A percentile compares a stretch with the other conserved stretches of the same genome.
Conservation (phyloP, 1,140 invertebrate species). For the Drosophila trapezifrons region DNA sequence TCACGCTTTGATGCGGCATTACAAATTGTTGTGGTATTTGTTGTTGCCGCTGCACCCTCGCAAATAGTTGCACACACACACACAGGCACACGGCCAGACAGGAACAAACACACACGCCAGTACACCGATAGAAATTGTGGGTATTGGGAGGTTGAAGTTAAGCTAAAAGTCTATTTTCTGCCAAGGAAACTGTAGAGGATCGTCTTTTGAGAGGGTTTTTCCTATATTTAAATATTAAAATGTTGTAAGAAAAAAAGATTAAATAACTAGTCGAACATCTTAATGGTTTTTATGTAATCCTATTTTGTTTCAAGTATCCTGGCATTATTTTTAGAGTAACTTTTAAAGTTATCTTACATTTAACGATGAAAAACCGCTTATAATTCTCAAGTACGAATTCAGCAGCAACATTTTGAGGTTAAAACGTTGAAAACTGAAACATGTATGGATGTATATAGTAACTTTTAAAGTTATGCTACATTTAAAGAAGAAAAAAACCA, state of each 20-base stretch:
- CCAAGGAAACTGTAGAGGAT: too few relatives aligned
- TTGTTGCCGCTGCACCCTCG: conserved; percentile 48
- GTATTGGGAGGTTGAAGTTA: too few relatives aligned
- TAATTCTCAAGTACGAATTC: background rate
- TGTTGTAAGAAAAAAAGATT: too few relatives aligned
- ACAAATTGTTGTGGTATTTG: conserved; percentile 57
- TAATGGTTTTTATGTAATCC: too few relatives aligned
- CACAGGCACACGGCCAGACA: background rate
- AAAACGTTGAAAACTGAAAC: background rate
- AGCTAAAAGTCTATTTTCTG: too few relatives aligned
- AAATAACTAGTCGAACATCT: too few relatives aligned
- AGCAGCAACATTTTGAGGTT: background rate
- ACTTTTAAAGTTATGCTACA: background rate
- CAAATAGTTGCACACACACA: conserved; percentile 40
- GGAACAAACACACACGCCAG: conserved; percentile 8
- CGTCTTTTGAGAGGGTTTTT: too few relatives aligned
- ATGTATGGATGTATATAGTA: background rate
- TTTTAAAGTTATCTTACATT: background rate
- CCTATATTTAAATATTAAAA: too few relatives aligned
- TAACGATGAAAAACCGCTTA: background rate
- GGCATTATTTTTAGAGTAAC: background rate
- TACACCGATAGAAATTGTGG: background rate
- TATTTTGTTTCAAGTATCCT: background rate
- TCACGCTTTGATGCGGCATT: conserved; percentile 53
- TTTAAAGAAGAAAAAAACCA: background rate